A percentile compares a stretch with the other conserved stretches of the same genome.
These are phyloP conservation scores for Girardinus metallicus DNA, from an alignment of 2,797 vertebrate genomes.

Conservation along the genomic window DNA sequence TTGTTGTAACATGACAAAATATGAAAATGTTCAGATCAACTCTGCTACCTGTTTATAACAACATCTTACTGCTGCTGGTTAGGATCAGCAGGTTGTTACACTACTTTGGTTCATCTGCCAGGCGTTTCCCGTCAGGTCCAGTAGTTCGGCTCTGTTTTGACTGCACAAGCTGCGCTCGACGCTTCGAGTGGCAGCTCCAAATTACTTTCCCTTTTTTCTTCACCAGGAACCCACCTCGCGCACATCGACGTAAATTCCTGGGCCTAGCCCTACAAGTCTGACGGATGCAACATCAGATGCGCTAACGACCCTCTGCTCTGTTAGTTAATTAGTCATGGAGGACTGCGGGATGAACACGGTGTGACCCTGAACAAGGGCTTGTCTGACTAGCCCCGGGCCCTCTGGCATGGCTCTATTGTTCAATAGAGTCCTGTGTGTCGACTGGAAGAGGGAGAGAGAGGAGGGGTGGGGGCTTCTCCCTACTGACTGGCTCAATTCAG, in stretches of 20 bases:
- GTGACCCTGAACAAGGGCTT: slow-evolving; percentile 80
- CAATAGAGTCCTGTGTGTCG: slow-evolving; percentile 79
- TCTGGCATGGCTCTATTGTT: slow-evolving; percentile 81
- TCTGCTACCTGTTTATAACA: neutral
- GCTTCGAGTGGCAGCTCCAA: slow-evolving; percentile 42
- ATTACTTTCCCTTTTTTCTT: slow-evolving; percentile 38
- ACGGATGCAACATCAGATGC: slow-evolving; percentile 74
- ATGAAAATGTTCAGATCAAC: neutral
- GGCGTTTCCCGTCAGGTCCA: slow-evolving; percentile 58
- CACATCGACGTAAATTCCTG: slow-evolving; percentile 63
- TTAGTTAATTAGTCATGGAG: slow-evolving; percentile 83
- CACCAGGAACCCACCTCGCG: slow-evolving; percentile 61
- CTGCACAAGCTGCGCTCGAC: slow-evolving; percentile 53
- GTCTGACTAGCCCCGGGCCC: slow-evolving; percentile 79
- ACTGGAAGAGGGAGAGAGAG: slow-evolving; percentile 45
- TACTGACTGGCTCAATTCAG: slow-evolving; percentile 80
- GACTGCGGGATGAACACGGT: slow-evolving; percentile 77
- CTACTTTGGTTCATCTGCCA: slow-evolving; percentile 41
- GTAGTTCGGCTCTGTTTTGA: slow-evolving; percentile 60
- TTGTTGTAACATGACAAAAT: neutral
- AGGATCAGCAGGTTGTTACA: slow-evolving; percentile 45
- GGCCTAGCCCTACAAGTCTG: slow-evolving; percentile 47
- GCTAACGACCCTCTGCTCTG: slow-evolving; percentile 72
- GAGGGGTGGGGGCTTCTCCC: slow-evolving; percentile 74
- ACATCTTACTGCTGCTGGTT: neutral